These are phyloP conservation scores for Helobdella robusta DNA, from an alignment of 2,888 invertebrate genomes.

Conservation along the genomic window DNA sequence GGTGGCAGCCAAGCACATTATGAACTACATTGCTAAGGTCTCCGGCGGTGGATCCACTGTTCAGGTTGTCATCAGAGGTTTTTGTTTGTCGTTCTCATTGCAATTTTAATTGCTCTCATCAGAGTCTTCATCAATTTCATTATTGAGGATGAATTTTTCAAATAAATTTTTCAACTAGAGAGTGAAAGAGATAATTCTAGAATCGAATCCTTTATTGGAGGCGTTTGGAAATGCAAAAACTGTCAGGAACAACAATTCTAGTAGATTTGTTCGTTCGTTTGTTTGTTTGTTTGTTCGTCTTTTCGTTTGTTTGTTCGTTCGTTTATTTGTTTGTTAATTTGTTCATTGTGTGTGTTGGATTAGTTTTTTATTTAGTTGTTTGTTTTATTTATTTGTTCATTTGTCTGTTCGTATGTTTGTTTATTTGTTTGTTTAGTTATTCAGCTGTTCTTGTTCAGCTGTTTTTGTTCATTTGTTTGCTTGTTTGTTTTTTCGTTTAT, in stretches of 20 bases:
- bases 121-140: background rate
- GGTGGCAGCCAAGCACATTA: slow-evolving; percentile 61
- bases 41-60: slow-evolving; percentile 60
- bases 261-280: slow-evolving; percentile 60
- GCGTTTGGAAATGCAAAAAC: slow-evolving; percentile 64
- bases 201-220: slow-evolving; percentile 61
- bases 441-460: too few species aligned
- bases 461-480: too few species aligned
- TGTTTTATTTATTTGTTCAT: too few species aligned
- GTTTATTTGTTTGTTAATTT: too few species aligned
- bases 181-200: slow-evolving; percentile 61
- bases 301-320: too few species aligned
- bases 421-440: too few species aligned
- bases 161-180: slow-evolving; percentile 42
- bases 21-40: slow-evolving; percentile 59
- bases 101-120: background rate
- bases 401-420: too few species aligned
- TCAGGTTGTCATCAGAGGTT: slow-evolving; percentile 48
- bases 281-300: too few species aligned
- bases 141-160: background rate
- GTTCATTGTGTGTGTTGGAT: too few species aligned
- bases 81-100: background rate
- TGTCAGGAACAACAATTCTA: slow-evolving; percentile 60
- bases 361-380: too few species aligned
- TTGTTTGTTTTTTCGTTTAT: too few species aligned